Base-by-base conservation (phyloP, 1,140 invertebrate species). In the Caenorhabditis tropicalis region DNA sequence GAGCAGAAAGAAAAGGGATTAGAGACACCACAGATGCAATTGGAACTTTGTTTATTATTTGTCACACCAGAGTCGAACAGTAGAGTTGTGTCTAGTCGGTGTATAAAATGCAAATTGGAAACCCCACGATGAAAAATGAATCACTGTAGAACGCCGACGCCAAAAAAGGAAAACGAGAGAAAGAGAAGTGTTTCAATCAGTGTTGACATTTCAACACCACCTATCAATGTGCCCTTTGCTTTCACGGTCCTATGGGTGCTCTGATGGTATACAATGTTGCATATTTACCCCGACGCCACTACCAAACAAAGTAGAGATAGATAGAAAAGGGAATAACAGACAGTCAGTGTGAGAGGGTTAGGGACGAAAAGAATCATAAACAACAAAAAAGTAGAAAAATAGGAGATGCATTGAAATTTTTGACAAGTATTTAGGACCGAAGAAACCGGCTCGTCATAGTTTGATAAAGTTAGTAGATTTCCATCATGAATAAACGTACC, bases 181-280 rank as follows among this genome's bases (percentile, higher is more conserved):
- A 56, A 56, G 36, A 74, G 15, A 74, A 46, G 6, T 9, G 29
- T 43, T 19, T 33, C 1, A 74, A 24, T 36, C 29, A 43, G 36
- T 74, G 29, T 74, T 74, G 65, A 74, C n/a, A 74, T 24, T 74
- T 43, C 36, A 74, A 74, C 65, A 74, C 36, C 33, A 74, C 65
- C 65, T 74, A 74, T 74, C 65, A 74, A 39, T 74, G 36, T 74
- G 65, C 36, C 65, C 65, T 74, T 74, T 74, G 1, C 65, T 36
- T 43, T 43, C 36, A 74, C 65, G 65, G 65, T 43, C 29, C 36
- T 74, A 21, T 74, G 33, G 65, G n/a, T 43, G 65, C 65, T 74
- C 65, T 74, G 65, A 74, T 74, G 65, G 36, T 43, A 74, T 74
- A 36, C 65, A 74, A 46, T 74, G 65, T 74, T 74, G 65, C 65